Conservation (phyloP, 1,140 invertebrate genomes). For the Homalodisca vitripennis region DNA sequence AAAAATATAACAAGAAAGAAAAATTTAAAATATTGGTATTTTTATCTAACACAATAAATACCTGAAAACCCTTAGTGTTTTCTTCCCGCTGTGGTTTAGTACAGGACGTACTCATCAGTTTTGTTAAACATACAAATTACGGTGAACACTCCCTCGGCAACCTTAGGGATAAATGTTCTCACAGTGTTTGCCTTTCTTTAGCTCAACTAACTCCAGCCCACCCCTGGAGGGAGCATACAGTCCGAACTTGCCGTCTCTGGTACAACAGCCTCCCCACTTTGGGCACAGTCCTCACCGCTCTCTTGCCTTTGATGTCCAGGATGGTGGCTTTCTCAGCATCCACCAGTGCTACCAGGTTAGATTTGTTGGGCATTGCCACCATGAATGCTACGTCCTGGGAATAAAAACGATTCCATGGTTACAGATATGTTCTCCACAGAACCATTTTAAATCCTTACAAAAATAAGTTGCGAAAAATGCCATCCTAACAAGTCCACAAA, state of each 20-base stretch:
- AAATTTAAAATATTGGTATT: too few species aligned
- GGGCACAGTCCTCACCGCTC: constrained; percentile 70
- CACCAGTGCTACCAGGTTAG: constrained; percentile 81
- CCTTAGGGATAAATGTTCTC: constrained; percentile 84
- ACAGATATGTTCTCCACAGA: too few species aligned
- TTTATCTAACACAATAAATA: too few species aligned
- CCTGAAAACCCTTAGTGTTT: constrained; percentile 90
- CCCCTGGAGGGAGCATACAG: constrained; percentile 90
- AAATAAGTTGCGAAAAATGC: too few species aligned
- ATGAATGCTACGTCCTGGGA: constrained; percentile 63
- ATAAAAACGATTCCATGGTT: too few species aligned
- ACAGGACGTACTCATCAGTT: constrained; percentile 93
- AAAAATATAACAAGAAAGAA: too few species aligned
- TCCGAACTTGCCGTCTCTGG: constrained; percentile 85
- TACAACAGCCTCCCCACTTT: constrained; percentile 84
- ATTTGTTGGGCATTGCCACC: constrained; percentile 77
- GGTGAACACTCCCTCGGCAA: constrained; percentile 96
- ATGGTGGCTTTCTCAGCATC: constrained; percentile 88
- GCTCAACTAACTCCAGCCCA: constrained; percentile 85
- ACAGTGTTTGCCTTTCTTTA: constrained; percentile 80
- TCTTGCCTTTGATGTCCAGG: constrained; percentile 78
- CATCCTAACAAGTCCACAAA: too few species aligned
- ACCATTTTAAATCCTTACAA: too few species aligned
- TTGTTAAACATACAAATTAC: constrained; percentile 93
- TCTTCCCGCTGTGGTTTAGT: constrained; percentile 93